A percentile compares a stretch with the other conserved stretches of the same genome.
Conservation (phyloP, 1,140 invertebrate genomes). For the Sitodiplosis mosellana region DNA sequence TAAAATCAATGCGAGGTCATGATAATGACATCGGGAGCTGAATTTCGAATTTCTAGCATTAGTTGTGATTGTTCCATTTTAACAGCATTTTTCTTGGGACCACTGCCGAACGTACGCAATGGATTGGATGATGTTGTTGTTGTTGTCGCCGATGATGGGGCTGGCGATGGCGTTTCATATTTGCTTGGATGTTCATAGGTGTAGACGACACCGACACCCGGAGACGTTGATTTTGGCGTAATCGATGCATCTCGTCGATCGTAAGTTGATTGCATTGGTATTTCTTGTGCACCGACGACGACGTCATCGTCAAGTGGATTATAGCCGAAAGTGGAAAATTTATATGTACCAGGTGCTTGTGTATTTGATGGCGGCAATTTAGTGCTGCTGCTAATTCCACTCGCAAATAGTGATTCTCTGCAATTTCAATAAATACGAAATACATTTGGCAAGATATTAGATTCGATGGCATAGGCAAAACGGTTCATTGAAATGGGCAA, state of each 20-base stretch:
- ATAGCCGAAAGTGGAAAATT: slow-evolving; percentile 24
- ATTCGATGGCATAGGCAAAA: not conserved
- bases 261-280: not conserved
- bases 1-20: slow-evolving; percentile 50
- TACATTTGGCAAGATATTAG: not conserved
- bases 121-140: slow-evolving; percentile 10
- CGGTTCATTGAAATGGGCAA: not conserved
- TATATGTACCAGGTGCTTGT: slow-evolving; percentile 7
- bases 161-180: too few relatives aligned
- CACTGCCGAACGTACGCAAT: not conserved
- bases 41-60: slow-evolving; percentile 37
- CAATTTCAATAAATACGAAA: too few relatives aligned
- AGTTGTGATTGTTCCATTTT: slow-evolving; percentile 17
- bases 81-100: slow-evolving; percentile 5
- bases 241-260: not conserved
- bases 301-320: slow-evolving; percentile 7
- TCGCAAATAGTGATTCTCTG: slow-evolving; percentile 22
- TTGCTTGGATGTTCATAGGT: too few relatives aligned
- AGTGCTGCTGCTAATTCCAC: not conserved
- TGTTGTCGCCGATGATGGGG: slow-evolving; percentile 5
- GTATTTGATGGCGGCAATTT: not conserved
- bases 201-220: too few relatives aligned
- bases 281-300: not conserved
- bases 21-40: slow-evolving; percentile 71
- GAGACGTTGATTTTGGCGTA: slow-evolving; percentile 3